Evolutionary conservation across 2,113 vertebrate species (phyloP).

Genomic region (Mormoops blainvillei): DNA sequence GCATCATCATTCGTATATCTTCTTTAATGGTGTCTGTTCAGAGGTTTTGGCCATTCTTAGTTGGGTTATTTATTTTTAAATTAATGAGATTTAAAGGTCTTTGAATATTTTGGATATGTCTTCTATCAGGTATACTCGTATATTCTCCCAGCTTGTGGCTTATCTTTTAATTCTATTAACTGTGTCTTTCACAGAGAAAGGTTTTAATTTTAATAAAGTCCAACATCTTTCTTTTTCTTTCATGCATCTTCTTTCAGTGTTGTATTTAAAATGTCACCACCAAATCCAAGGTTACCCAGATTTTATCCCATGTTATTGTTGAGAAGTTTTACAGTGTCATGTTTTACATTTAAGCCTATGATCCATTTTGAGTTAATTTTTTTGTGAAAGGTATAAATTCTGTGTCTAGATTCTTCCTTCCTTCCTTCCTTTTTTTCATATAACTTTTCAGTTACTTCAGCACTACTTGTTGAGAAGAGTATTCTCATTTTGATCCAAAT

Average conservation of each 20-base stretch:
- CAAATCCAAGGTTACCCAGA: neutral
- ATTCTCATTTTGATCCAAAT: neutral
- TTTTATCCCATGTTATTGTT: neutral
- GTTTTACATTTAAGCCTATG: neutral
- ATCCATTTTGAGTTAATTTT: neutral
- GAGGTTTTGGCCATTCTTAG: neutral
- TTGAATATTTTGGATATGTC: neutral
- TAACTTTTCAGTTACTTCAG: neutral
- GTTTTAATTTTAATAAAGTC: neutral
- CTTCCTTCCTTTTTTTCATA: neutral
- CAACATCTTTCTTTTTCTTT: neutral
- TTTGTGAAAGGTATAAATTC: neutral
- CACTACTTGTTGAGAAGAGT: neutral
- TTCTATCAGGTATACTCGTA: neutral
- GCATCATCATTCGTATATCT: neutral
- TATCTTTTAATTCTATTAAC: neutral
- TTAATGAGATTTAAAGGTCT: neutral
- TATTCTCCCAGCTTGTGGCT: neutral
- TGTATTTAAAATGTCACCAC: neutral
- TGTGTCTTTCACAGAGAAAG: neutral
- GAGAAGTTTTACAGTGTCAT: neutral
- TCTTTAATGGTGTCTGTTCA: neutral
- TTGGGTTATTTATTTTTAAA: neutral
- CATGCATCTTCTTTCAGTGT: neutral
- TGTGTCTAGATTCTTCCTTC: neutral